Conservation (phyloP, 2,888 invertebrate species). For the Branchinecta sandiegonensis region DNA sequence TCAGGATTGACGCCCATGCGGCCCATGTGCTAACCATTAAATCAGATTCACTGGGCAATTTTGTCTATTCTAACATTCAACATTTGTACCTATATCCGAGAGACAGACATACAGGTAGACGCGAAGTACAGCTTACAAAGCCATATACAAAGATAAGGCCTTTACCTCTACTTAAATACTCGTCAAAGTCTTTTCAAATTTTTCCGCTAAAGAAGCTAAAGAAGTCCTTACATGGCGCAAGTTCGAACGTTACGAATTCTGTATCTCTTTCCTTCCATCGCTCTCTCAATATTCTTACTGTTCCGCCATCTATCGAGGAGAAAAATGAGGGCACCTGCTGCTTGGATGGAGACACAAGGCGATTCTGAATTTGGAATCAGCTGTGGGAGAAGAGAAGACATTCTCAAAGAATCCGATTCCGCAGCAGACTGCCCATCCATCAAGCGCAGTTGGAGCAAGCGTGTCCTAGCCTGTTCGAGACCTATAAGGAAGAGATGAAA, state of each 20-base stretch:
- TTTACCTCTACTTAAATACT: no score
- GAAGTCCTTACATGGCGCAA: neutral
- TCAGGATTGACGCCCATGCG: no score
- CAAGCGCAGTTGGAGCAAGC: neutral
- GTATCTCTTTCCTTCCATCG: constrained; percentile 8
- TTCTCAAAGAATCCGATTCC: neutral
- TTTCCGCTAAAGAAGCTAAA: no score
- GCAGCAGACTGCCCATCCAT: neutral
- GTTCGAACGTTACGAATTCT: neutral
- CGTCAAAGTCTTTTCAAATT: no score
- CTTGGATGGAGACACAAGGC: neutral
- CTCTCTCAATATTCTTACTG: constrained; percentile 13
- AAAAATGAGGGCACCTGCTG: neutral
- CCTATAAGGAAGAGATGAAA: neutral
- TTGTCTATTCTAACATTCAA: no score
- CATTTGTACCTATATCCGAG: no score
- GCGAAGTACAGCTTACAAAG: no score
- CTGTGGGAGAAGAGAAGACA: neutral
- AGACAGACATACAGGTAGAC: no score
- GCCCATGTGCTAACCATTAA: no score
- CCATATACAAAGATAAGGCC: no score
- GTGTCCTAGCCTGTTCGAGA: neutral
- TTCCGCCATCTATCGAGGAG: constrained; percentile 4
- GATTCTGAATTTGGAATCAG: neutral
- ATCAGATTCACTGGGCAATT: no score